Base-by-base conservation (phyloP, 2,888 invertebrate species). In the Drosophila eohydei region DNA sequence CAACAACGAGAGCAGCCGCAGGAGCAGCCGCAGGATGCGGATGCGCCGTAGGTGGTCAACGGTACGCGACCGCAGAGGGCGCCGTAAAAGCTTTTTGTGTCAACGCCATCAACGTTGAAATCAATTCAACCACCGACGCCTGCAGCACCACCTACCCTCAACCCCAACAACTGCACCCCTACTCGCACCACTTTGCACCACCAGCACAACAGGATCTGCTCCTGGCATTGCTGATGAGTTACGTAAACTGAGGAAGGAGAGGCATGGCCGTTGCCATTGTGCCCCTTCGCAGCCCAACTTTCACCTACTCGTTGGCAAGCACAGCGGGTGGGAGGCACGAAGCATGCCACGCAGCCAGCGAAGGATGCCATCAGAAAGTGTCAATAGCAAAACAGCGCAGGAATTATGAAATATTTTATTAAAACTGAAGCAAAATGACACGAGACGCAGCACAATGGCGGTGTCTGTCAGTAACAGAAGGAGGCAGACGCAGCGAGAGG, bases 81-180 rank as follows among this genome's bases (percentile, higher is more conserved):
- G 81, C 84, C 74, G 81, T 88, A 87, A 88, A 88, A 88, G 89
- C 91, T 91, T 91, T 88, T 91, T 90, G 89, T 91, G 91, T 91
- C 91, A 91, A 91, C 90, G 87, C 87, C 88, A 88, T 88, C 89
- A 86, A 88, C 81, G 81, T 68, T 83, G 88, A 88, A 86, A 86
- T 86, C 88, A 86, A 88, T 86, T 86, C 88, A 86, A 88, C 78
- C 78, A 77, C 77, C 80, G 71, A 61, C 63, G 69, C 69, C 46
- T 74, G 67, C 74, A 51, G 60, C 57, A n/a, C 28, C 61, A 36
- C 21, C 40, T 6, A 28, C 40, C 54, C 54, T 2, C 52, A 28
- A 26, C 26, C 5, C 36, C 36, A 4, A 4, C 28, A 26, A 59
- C 60, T 54, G 63, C 40, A n/a, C 38, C 60, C 43, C 72, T 51